Conservation (phyloP, 2,113 vertebrate species). For the Onychostruthus taczanowskii region DNA sequence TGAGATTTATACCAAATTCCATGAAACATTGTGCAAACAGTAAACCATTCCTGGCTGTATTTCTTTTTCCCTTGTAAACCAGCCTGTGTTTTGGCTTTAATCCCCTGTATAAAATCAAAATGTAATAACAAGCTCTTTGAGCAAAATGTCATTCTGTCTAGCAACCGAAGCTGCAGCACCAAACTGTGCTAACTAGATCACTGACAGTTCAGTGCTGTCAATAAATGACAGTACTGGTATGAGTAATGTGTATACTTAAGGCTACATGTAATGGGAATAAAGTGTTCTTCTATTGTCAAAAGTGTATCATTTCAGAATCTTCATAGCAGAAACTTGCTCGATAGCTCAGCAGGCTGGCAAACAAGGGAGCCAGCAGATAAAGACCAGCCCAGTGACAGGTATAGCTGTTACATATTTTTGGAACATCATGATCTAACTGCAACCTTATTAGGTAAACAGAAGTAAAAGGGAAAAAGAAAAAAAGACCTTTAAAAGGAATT, state of each 20-base stretch:
- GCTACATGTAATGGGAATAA: constrained; percentile 48
- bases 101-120: constrained; percentile 6
- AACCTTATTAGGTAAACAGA: not conserved
- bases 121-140: constrained; percentile 39
- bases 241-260: constrained; percentile 61
- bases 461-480: not conserved
- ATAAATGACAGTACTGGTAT: constrained; percentile 57
- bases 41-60: not conserved
- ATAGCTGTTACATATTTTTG: not conserved
- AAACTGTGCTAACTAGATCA: constrained; percentile 52
- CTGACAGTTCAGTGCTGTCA: constrained; percentile 26
- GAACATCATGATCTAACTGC: not conserved
- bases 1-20: not conserved
- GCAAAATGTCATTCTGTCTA: constrained; percentile 46
- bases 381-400: not conserved
- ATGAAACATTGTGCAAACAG: not conserved
- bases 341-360: constrained; percentile 45
- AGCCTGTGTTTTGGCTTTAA: constrained; percentile 20
- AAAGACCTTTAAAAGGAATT: not conserved
- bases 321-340: not conserved
- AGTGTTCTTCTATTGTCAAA: constrained; percentile 32
- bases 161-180: constrained; percentile 4
- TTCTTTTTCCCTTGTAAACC: not conserved
- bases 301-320: constrained; percentile 47
- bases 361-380: not conserved